Evolutionary conservation across 2,797 vertebrate species (phyloP).

Genomic region (Sebastes diploproa): DNA sequence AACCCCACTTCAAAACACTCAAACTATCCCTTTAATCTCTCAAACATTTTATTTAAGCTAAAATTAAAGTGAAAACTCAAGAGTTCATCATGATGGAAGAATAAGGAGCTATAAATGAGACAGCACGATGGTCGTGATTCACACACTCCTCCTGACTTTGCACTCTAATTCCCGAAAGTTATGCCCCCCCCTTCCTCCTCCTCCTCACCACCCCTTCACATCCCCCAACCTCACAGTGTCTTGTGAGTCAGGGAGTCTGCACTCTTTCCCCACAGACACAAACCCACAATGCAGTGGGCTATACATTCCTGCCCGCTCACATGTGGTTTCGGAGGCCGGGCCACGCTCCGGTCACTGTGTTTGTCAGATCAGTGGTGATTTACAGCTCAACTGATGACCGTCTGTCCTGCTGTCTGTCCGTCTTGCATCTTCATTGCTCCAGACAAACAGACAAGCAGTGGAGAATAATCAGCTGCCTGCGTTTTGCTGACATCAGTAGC

Average conservation of each 20-base stretch:
- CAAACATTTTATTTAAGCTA: not conserved
- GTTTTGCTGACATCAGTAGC: conserved; percentile 28
- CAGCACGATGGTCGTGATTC: conserved; percentile 53
- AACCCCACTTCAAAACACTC: too few relatives aligned
- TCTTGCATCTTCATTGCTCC: conserved; percentile 3
- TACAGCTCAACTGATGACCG: conserved; percentile 17
- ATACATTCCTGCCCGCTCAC: conserved; percentile 74
- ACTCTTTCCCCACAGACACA: conserved; percentile 42
- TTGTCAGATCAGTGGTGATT: conserved; percentile 30
- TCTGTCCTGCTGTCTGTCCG: conserved; percentile 17
- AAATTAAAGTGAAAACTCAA: not conserved
- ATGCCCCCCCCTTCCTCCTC: not conserved
- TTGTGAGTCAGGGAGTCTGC: conserved; percentile 72
- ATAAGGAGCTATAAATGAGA: not conserved
- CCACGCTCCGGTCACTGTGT: conserved; percentile 58
- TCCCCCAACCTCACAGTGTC: conserved; percentile 53
- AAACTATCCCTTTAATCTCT: not conserved
- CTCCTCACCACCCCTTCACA: not conserved
- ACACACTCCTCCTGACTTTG: conserved; percentile 47
- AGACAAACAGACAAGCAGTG: conserved; percentile 24
- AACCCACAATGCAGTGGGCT: conserved; percentile 64
- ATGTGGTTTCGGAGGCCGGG: conserved; percentile 66
- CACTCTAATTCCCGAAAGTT: conserved; percentile 62
- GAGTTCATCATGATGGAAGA: not conserved
- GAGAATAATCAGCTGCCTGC: not conserved